Evolutionary conservation across 2,888 invertebrate species (phyloP).

Genomic region (Odontocolon sp.): DNA sequence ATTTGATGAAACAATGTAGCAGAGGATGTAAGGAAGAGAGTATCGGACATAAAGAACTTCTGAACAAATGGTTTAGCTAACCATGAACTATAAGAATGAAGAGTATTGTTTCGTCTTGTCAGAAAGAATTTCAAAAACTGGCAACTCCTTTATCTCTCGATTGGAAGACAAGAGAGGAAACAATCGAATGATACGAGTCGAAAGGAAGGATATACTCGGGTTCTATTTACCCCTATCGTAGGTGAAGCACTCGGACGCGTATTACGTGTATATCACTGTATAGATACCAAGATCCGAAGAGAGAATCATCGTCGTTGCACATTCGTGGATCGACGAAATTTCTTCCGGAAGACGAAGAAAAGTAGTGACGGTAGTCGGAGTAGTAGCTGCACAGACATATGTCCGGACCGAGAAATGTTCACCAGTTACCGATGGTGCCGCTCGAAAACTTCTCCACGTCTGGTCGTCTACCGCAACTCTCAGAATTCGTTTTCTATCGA

Average conservation of each 20-base stretch:
- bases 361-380: too few relatives aligned
- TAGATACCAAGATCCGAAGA: background rate
- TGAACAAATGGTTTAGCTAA: background rate
- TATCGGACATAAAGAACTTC: background rate
- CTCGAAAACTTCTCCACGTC: background rate
- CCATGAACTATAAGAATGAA: background rate
- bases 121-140: background rate
- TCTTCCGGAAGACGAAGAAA: background rate
- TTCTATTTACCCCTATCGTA: background rate
- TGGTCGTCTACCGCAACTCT: slow-evolving; percentile 15
- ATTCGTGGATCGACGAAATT: background rate
- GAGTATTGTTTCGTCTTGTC: background rate
- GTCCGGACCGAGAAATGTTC: background rate
- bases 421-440: background rate
- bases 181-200: background rate
- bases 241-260: background rate
- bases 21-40: too few relatives aligned
- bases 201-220: background rate
- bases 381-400: background rate
- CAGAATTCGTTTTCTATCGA: background rate
- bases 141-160: background rate
- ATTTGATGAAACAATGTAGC: too few relatives aligned
- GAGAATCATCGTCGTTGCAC: background rate
- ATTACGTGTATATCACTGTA: too few relatives aligned
- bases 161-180: too few relatives aligned